These are phyloP conservation scores for Trachymyrmex septentrionalis DNA, from an alignment of 1,140 invertebrate genomes.

Conservation along the genomic window DNA sequence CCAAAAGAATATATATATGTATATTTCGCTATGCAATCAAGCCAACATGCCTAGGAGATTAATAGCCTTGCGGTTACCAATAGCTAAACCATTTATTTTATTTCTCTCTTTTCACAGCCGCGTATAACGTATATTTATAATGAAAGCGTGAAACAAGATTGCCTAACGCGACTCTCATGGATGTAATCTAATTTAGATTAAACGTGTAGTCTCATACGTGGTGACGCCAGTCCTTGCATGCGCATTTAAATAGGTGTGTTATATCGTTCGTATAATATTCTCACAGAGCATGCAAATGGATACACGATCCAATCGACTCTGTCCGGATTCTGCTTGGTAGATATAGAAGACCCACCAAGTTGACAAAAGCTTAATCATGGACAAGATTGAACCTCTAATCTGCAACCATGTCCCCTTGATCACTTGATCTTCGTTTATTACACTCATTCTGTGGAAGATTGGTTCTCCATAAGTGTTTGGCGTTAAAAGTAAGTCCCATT, in stretches of 20 bases:
- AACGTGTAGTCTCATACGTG: conserved; percentile 1
- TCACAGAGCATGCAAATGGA: conserved; percentile 31
- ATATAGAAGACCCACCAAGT: conserved; percentile 26
- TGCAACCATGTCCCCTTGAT: conserved; percentile 21
- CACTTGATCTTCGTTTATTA: conserved; percentile 41
- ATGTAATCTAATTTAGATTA: conserved; percentile 30
- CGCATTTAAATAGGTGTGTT: conserved; percentile 30
- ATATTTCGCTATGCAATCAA: background rate
- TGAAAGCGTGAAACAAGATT: background rate
- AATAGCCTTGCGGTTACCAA: conserved; percentile 10
- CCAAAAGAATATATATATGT: background rate
- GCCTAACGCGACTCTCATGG: background rate
- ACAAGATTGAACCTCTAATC: conserved; percentile 13
- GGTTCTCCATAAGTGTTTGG: background rate
- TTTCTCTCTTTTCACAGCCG: background rate
- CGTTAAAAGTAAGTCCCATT: background rate
- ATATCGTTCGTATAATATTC: conserved; percentile 26
- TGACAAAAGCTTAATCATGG: conserved; percentile 63
- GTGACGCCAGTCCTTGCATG: background rate
- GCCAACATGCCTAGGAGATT: background rate
- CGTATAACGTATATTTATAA: background rate
- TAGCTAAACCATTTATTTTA: conserved; percentile 18
- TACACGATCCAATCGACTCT: conserved; percentile 6
- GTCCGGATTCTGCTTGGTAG: background rate
- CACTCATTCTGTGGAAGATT: background rate